Base-by-base conservation (phyloP, 2,888 invertebrate genomes). In the Leistus spinibarbis region DNA sequence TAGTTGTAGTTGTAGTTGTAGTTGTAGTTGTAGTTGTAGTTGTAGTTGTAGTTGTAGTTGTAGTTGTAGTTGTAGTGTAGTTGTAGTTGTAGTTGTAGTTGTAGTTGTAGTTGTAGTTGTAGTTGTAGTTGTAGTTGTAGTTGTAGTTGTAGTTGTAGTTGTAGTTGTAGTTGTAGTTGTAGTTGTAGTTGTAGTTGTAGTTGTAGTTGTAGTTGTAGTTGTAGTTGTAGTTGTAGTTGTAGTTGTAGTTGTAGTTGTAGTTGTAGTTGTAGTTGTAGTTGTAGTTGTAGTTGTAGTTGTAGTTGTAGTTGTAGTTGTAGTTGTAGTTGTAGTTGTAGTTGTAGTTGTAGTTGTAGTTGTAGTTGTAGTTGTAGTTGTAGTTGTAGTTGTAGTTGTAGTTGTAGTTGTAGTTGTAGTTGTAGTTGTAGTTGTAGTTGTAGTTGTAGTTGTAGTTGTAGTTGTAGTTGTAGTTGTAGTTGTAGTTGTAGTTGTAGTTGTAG, bases 371-470 rank as follows among this genome's bases (percentile, higher is more conserved):
- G 62, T 76, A 5, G 27, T 62, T 19, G 69, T 70, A 16, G 69
- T 71, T 40, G 69, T 70, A 16, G 69, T 70, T 22, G 69, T 70
- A 23, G 69, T 71, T 22, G 69, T 70, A 16, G 69, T 71, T 40
- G 69, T 70, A 71, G 71, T 71, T 68, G 71, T 70, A 71, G 69
- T 70, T 68, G 69, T 71, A 68, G 69, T 69, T 62, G 69, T 69
- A 68, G 69, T 66, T 62, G 69, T 69, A 68, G 69, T 69, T 62
- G 69, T 66, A 68, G 69, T 69, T 62, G 69, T 69, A 68, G 69
- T 66, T 62, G 27, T 27, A 4, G 27, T 27, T 27, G 27, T 27
- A 4, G 27, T 27, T 27, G 27, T 27, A 4, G 27, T 27, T 3
- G 3, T 27, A 4, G 27, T 27, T 27, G 27, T 27, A 4, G 27